Base-by-base conservation (phyloP, 2,113 vertebrate genomes). In the Notarius quadriscutis region DNA sequence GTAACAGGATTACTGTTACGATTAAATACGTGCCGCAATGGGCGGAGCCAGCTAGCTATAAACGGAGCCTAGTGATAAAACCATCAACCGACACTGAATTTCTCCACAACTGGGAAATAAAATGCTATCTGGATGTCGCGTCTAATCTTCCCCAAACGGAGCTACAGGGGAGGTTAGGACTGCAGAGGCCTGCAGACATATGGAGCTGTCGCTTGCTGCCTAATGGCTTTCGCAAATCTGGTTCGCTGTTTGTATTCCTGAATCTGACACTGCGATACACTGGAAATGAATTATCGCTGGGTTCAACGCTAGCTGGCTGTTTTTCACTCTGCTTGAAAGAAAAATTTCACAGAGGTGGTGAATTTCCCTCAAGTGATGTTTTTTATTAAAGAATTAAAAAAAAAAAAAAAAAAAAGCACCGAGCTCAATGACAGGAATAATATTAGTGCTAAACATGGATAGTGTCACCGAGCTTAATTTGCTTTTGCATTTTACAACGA, bases 1-100 rank as follows among this genome's bases (percentile, higher is more conserved):
- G 97, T 97, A 97, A 99, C 96, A 98, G 97, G 96, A 96, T 97
- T 97, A 98, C 96, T 97, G 96, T 97, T 94, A 93, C 87, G 96
- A 96, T 97, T 95, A 96, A 96, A 95, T 95, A 97, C 95, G 94
- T 92, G 91, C 78, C 87, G 71, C 88, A 92, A 92, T 95, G 94
- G 96, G 95, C 95, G 94, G 74, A 53, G 90, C 89, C 83, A 86
- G 90, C 93, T 92, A 91, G 71, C 48, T 50, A 83, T 17, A 27
- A 53, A 69, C 18, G n/a, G 50, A 65, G 84, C 50, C 5, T 1
- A 9, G 67, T 62, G 53, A 77, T 62, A 57, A 87, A 87, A 86
- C 71, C 71, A 81, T 30, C 87, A 79, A 74, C 50, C n/a, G 51
- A 67, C 85, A 79, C 62, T 60, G 67, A 62, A 87, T 83, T 80